Conservation (phyloP, 2,888 invertebrate genomes). For the Drosophila prostipennis region DNA sequence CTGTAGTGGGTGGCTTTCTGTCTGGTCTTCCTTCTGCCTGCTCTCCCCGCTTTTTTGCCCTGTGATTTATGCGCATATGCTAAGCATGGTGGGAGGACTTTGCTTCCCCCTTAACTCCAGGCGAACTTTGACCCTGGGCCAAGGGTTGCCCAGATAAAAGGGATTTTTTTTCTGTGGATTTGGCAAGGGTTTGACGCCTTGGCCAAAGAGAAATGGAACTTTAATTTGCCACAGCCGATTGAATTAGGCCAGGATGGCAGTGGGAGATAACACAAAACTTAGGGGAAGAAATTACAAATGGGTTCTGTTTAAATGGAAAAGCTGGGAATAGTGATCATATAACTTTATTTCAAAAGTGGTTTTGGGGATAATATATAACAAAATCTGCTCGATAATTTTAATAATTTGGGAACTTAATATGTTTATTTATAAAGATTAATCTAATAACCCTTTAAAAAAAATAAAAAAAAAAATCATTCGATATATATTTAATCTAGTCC, state of each 20-base stretch:
- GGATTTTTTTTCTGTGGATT: slow-evolving; percentile 34
- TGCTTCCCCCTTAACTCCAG: too few species aligned
- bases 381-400: neutral
- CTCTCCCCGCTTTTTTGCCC: slow-evolving; percentile 40
- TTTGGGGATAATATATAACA: neutral
- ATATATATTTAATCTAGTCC: too few species aligned
- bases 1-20: slow-evolving; percentile 39
- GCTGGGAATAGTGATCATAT: neutral
- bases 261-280: neutral
- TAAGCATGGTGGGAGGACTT: slow-evolving; percentile 36
- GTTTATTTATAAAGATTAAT: neutral
- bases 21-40: slow-evolving; percentile 35
- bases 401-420: too few species aligned
- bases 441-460: too few species aligned
- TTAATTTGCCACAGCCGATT: slow-evolving; percentile 79
- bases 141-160: slow-evolving; percentile 44
- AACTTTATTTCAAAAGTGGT: neutral
- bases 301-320: neutral
- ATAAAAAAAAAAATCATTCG: too few species aligned
- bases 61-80: slow-evolving; percentile 81
- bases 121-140: slow-evolving; percentile 72
- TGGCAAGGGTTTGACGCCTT: slow-evolving; percentile 62
- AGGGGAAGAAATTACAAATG: slow-evolving; percentile 1
- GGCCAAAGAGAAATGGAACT: slow-evolving; percentile 61
- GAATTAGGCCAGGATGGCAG: slow-evolving; percentile 66